Evolutionary conservation across 2,797 vertebrate genomes (phyloP), one percentile per base, ranked within the genome.

Genomic region (Pseudochaenichthys georgianus): DNA sequence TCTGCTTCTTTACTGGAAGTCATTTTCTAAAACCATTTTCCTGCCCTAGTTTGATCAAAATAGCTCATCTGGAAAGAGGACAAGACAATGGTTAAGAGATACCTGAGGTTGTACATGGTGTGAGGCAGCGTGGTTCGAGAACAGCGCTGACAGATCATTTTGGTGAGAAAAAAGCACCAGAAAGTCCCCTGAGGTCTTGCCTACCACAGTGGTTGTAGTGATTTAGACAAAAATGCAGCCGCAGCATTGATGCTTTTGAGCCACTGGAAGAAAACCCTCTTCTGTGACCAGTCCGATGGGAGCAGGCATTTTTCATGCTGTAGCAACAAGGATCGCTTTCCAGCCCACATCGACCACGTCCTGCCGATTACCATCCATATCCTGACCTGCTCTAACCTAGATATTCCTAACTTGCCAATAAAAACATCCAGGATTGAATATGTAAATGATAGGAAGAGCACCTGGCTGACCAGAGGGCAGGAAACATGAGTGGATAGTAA

Each of bases 381-480:
- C 58, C 53, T 85, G 88, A 93, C 87, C 87, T 68, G 67, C 81
- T 79, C 52, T 83, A 68, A 90, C 83, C 83, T 76, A 10, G 3
- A 59, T 88, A 86, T 90, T 93, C 91, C 85, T 86, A 82, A 74
- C 82, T 89, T 88, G 74, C 75, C 70, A 80, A 78, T 93, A 87
- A 89, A 90, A 28, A 31, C n/a, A 51, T 68, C 47, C 72, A 64
- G 60, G 74, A 82, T 76, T 87, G 43, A 65, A 72, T 93, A 78
- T 89, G 47, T 48, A 61, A 77, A 48, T 70, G 84, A 82, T 73
- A 64, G 54, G 75, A 59, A 65, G 43, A 28, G 60, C 76, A 82
- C 90, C 84, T 79, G 80, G 84, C 81, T 87, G 80, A 93, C 83
- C 69, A 73, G 70, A 80, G 75, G 70, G 78, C 75, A 75, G 63